A percentile compares a stretch with the other conserved stretches of the same genome.
Evolutionary conservation across 2,113 vertebrate genomes (phyloP).

Genomic region (Leucopsar rothschildi): DNA sequence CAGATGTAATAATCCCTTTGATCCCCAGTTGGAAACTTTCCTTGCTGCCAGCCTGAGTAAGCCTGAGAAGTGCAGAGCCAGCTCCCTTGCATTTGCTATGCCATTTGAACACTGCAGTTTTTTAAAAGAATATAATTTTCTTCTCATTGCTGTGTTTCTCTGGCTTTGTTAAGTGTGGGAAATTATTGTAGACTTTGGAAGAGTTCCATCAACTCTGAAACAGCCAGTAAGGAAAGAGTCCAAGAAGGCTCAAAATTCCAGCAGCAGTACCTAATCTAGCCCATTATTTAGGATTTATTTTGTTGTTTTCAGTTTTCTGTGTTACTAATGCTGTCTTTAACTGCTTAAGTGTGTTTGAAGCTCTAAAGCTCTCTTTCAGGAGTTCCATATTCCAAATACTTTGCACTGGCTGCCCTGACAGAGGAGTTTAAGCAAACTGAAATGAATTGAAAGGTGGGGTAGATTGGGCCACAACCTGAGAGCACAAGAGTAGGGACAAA

Average conservation of each 20-base stretch:
- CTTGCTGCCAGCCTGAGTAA: neutral
- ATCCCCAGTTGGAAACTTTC: neutral
- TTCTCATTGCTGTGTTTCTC: neutral
- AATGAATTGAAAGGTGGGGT: neutral
- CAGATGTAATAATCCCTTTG: neutral
- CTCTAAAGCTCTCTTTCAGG: neutral
- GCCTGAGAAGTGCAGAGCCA: neutral
- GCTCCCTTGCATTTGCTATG: neutral
- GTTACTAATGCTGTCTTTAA: neutral
- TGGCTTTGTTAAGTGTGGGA: neutral
- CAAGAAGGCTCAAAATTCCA: neutral
- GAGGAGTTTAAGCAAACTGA: neutral
- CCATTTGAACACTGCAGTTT: neutral
- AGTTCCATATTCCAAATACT: neutral
- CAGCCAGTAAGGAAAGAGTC: neutral
- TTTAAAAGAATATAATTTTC: neutral
- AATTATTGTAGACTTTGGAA: neutral
- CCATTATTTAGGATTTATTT: neutral
- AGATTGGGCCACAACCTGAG: neutral
- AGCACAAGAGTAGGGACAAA: neutral
- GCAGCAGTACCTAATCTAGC: neutral
- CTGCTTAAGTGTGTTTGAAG: neutral
- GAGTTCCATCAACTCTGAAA: neutral
- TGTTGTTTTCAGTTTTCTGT: neutral
- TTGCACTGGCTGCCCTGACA: neutral